These are phyloP conservation scores for Cyclargus thomasi DNA, from an alignment of 1,140 invertebrate species.

Conservation along the genomic window DNA sequence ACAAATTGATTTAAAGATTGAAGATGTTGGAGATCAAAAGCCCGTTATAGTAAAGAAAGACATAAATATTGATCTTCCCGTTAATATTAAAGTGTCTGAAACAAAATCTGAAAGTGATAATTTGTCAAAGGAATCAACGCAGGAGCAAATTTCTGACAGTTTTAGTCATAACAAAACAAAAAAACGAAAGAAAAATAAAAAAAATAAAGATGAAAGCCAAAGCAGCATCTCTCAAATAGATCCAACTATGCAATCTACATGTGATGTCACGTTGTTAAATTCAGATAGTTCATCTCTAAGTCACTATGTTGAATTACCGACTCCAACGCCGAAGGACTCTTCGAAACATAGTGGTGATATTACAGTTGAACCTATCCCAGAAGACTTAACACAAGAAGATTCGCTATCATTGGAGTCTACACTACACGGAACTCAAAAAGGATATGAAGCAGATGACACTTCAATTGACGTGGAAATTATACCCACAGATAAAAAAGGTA, in stretches of 20 bases:
- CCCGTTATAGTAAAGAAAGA: conserved; percentile 52
- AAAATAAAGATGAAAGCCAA: conserved; percentile 21
- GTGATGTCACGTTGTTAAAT: conserved; percentile 46
- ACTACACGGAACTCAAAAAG: conserved; percentile 49
- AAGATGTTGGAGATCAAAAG: conserved; percentile 35
- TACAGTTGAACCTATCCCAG: not conserved
- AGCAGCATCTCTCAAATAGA: conserved; percentile 33
- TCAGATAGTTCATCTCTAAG: conserved; percentile 61
- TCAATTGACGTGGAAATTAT: conserved; percentile 44
- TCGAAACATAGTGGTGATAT: conserved; percentile 48
- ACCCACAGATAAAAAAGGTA: conserved; percentile 44
- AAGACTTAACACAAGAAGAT: conserved; percentile 26
- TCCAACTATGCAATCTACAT: conserved; percentile 37
- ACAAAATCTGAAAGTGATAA: conserved; percentile 19
- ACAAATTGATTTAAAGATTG: conserved; percentile 48
- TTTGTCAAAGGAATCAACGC: conserved; percentile 24
- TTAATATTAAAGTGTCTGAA: conserved; percentile 43
- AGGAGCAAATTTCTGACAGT: conserved; percentile 28
- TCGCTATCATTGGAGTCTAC: conserved; percentile 47
- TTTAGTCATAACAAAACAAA: conserved; percentile 36
- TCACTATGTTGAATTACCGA: conserved; percentile 58
- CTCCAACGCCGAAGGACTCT: conserved; percentile 46
- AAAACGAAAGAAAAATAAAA: conserved; percentile 49
- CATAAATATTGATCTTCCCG: conserved; percentile 44
- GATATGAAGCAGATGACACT: conserved; percentile 66